phyloP scores from a whole-genome alignment of 2,797 vertebrate genomes.

The Ispidina picta region DNA sequence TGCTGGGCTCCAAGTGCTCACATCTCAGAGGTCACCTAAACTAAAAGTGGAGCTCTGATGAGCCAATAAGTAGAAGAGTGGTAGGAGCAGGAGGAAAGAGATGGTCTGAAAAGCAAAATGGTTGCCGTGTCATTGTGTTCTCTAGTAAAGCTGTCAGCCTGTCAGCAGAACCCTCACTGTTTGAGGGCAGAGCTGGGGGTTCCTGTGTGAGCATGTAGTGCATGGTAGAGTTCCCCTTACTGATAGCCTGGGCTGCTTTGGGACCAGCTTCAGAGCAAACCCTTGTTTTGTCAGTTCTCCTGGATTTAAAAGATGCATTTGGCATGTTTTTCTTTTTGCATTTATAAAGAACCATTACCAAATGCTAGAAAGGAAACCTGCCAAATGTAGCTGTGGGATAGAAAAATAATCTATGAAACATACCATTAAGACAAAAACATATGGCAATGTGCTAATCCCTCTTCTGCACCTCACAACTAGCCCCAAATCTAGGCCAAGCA shows the following conservation, averaged over 20 bases:
- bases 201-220: neutral
- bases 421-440: conserved; percentile 77
- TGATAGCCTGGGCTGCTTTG: neutral
- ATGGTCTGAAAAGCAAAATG: neutral
- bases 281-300: neutral
- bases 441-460: conserved; percentile 75
- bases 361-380: conserved; percentile 80
- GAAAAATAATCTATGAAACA: conserved; percentile 66
- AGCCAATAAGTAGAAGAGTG: neutral
- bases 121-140: neutral
- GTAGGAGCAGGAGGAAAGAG: neutral
- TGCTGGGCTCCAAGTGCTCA: neutral
- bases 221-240: neutral
- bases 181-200: neutral
- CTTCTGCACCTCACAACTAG: conserved; percentile 64
- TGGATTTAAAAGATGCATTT: conserved; percentile 69
- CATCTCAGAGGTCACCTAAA: neutral
- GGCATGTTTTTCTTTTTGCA: conserved; percentile 72
- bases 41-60: neutral
- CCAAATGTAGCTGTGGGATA: conserved; percentile 77
- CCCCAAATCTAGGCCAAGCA: conserved; percentile 65
- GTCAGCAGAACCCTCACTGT: neutral
- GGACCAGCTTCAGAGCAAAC: neutral
- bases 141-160: neutral
- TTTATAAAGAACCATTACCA: conserved; percentile 81